These are phyloP conservation scores for Clostera curtula DNA, from an alignment of 2,888 invertebrate species.

Conservation along the genomic window DNA sequence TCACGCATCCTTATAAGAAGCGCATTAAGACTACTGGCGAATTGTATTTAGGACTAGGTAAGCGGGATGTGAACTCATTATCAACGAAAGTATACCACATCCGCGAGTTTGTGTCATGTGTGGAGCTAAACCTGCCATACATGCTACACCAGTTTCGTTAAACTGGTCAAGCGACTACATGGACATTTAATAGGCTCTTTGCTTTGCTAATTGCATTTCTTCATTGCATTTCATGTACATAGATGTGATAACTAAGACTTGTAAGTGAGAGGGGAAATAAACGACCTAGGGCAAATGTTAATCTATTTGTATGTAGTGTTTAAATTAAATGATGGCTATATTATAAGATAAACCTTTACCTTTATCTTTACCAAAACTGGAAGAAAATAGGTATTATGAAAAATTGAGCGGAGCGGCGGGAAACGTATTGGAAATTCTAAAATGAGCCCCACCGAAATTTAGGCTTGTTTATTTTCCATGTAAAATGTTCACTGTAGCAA, in stretches of 20 bases:
- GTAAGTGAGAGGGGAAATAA: constrained; percentile 13
- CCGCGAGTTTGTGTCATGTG: constrained; percentile 60
- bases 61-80: constrained; percentile 57
- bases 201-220: constrained; percentile 46
- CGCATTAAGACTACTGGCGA: constrained; percentile 8
- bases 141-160: constrained; percentile 48
- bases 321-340: no score
- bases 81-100: constrained; percentile 67
- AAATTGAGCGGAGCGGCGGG: no score
- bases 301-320: no score
- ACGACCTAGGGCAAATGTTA: no score
- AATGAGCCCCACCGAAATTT: no score
- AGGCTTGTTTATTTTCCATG: no score
- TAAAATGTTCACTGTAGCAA: no score
- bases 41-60: constrained; percentile 25
- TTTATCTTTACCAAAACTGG: no score
- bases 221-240: constrained; percentile 31
- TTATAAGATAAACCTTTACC: no score
- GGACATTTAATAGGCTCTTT: constrained; percentile 51
- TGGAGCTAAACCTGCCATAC: constrained; percentile 56
- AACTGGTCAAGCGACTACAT: constrained; percentile 53
- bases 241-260: constrained; percentile 20
- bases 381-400: no score
- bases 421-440: no score
- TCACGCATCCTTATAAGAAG: constrained; percentile 7